Percentiles rank a stretch among this genome's conserved stretches.
These are phyloP conservation scores for Matsumurasca onukii DNA, from an alignment of 1,140 invertebrate genomes.

Conservation along the genomic window DNA sequence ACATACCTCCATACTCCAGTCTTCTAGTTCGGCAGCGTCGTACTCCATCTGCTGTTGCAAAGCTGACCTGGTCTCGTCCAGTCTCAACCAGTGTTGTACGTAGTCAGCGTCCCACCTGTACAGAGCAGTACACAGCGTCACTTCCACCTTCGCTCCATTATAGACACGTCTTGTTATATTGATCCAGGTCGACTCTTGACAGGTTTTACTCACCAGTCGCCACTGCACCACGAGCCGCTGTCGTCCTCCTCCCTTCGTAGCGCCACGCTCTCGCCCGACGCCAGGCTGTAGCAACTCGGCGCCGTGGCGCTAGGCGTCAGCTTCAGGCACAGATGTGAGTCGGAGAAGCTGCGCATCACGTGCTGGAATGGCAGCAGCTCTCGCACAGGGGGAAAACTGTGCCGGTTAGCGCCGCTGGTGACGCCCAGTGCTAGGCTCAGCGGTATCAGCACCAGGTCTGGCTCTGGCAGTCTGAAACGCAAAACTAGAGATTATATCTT, in stretches of 20 bases:
- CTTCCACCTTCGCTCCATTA: too few species aligned
- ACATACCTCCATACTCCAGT: slow-evolving; percentile 71
- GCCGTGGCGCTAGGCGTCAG: slow-evolving; percentile 54
- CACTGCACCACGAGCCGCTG: slow-evolving; percentile 31
- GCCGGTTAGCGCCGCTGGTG: slow-evolving; percentile 50
- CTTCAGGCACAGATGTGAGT: slow-evolving; percentile 69
- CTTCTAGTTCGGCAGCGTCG: slow-evolving; percentile 72
- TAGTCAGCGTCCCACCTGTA: slow-evolving; percentile 68
- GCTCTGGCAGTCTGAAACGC: slow-evolving; percentile 49
- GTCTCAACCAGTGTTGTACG: slow-evolving; percentile 69
- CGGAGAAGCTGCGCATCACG: slow-evolving; percentile 68
- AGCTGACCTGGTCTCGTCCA: slow-evolving; percentile 66
- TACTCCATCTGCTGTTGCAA: slow-evolving; percentile 69
- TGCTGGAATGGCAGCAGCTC: slow-evolving; percentile 68
- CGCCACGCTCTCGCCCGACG: slow-evolving; percentile 48
- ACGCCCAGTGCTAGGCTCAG: slow-evolving; percentile 60
- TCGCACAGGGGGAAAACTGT: slow-evolving; percentile 65
- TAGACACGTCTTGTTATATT: too few species aligned
- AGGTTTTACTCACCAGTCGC: slow-evolving; percentile 24
- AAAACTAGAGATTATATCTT: too few species aligned
- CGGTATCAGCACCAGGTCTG: slow-evolving; percentile 68
- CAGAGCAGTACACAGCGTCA: background rate
- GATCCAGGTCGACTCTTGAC: too few species aligned
- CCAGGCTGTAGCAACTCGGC: slow-evolving; percentile 45
- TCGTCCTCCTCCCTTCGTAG: slow-evolving; percentile 30